Conservation (phyloP, 2,113 vertebrate genomes). For the Setophaga coronata region DNA sequence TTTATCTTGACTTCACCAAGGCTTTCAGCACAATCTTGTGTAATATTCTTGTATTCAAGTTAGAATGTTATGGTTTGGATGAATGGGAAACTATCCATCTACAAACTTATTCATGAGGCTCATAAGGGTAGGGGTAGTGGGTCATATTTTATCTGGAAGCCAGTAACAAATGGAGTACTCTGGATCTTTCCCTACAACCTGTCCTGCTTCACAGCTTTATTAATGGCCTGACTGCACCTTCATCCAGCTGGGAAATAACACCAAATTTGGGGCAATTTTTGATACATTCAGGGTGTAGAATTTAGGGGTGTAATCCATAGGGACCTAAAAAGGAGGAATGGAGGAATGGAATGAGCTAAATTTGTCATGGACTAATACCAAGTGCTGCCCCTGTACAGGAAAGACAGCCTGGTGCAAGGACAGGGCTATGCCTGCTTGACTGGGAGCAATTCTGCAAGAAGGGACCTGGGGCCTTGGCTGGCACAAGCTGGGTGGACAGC, state of each 20-base stretch:
- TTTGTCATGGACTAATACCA: background rate
- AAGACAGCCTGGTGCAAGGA: background rate
- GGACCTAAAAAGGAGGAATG: background rate
- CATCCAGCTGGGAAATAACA: background rate
- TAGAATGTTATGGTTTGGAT: background rate
- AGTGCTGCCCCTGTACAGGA: background rate
- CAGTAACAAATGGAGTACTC: background rate
- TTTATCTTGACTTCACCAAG: background rate
- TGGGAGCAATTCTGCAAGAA: background rate
- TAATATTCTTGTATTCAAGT: background rate
- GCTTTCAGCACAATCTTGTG: background rate
- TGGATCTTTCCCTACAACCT: background rate
- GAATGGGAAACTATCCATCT: background rate
- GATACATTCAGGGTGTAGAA: background rate
- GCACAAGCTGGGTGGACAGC: background rate
- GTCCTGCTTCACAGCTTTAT: background rate
- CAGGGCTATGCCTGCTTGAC: background rate
- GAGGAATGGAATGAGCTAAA: background rate
- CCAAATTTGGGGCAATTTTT: background rate
- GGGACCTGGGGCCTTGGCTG: no score
- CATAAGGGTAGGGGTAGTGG: background rate
- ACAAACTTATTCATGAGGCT: background rate
- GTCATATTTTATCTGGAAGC: background rate
- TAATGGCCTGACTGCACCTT: background rate
- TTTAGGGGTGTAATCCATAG: background rate